phyloP scores from a whole-genome alignment of 2,797 vertebrate species.

The Euthynnus affinis region DNA sequence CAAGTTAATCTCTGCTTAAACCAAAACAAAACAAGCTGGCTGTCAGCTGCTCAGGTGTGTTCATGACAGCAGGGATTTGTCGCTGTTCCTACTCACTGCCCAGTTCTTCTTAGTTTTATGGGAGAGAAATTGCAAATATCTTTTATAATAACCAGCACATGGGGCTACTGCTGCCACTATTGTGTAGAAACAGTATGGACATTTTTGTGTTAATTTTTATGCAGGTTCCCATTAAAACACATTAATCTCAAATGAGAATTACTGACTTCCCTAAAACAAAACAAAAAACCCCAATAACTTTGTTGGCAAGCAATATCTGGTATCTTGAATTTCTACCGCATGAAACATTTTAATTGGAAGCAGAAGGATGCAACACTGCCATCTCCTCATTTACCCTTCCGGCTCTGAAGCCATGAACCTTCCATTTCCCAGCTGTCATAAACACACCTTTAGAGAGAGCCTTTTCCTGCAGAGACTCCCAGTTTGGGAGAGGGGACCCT shows the following conservation, averaged over 20 bases:
- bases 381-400: background rate
- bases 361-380: background rate
- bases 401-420: background rate
- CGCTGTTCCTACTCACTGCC: background rate
- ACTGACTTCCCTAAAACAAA: background rate
- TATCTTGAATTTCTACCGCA: background rate
- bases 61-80: constrained; percentile 74
- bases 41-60: constrained; percentile 36
- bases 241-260: background rate
- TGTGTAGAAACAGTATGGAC: background rate
- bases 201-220: background rate
- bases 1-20: constrained; percentile 77
- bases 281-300: too few species aligned
- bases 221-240: background rate
- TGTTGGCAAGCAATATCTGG: background rate
- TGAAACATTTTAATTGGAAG: constrained; percentile 2
- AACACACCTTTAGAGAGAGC: constrained; percentile 67
- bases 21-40: constrained; percentile 38
- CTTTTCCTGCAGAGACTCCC: constrained; percentile 84
- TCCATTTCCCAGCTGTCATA: constrained; percentile 40
- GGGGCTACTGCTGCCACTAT: background rate
- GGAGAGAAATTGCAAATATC: background rate
- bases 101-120: background rate
- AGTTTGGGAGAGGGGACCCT: constrained; percentile 72
- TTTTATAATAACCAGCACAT: background rate